These are phyloP conservation scores for Matsumurasca onukii DNA, from an alignment of 1,140 invertebrate genomes.

Conservation along the genomic window DNA sequence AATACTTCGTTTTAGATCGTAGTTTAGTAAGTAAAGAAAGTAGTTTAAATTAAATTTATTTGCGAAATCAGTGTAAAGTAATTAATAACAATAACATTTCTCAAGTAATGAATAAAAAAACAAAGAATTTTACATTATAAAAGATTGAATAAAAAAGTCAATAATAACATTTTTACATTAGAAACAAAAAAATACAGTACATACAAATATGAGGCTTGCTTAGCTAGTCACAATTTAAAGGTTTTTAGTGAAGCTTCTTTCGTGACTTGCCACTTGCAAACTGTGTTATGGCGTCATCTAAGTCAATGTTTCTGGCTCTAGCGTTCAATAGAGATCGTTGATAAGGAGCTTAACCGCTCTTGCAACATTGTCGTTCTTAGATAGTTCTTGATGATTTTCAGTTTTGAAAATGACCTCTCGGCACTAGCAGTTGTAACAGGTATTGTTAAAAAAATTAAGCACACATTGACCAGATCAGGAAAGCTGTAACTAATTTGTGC, in stretches of 20 bases:
- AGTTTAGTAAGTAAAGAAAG: too few species aligned
- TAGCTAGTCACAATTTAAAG: too few species aligned
- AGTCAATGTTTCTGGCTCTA: not conserved
- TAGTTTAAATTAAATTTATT: too few species aligned
- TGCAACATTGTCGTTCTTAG: constrained; percentile 15
- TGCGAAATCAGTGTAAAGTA: too few species aligned
- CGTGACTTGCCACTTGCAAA: not conserved
- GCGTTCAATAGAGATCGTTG: not conserved
- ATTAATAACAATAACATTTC: too few species aligned
- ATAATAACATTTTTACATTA: too few species aligned
- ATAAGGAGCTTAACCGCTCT: constrained; percentile 10
- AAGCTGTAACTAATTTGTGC: not conserved
- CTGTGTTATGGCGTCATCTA: not conserved
- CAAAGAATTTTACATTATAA: too few species aligned
- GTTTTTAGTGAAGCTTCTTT: not conserved
- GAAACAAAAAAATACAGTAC: too few species aligned
- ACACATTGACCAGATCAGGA: not conserved
- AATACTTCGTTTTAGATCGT: too few species aligned
- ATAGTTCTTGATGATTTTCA: constrained; percentile 30
- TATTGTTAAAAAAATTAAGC: constrained; percentile 15
- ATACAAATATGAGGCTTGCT: too few species aligned
- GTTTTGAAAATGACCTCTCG: constrained; percentile 29
- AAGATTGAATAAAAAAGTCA: too few species aligned
- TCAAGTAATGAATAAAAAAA: too few species aligned
- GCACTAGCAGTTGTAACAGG: constrained; percentile 24